These are phyloP conservation scores for Phyllopteryx taeniolatus DNA, from an alignment of 2,113 vertebrate genomes.

Conservation along the genomic window DNA sequence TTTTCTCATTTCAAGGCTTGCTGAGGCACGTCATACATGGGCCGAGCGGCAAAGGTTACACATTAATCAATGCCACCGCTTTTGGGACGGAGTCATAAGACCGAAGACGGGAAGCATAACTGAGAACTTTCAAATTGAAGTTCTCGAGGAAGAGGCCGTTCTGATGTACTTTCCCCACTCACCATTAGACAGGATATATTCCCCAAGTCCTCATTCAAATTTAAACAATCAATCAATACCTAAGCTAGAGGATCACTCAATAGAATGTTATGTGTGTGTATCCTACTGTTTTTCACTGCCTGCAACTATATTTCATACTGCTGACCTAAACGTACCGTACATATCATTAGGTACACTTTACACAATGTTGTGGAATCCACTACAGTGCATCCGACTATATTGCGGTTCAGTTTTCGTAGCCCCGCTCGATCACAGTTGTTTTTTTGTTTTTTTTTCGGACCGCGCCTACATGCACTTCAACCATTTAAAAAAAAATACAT, in stretches of 20 bases:
- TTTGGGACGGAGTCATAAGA: constrained; percentile 47
- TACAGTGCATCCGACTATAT: not conserved
- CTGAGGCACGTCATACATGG: constrained; percentile 50
- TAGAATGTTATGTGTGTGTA: not conserved
- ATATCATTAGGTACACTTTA: not conserved
- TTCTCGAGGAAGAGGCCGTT: constrained; percentile 4
- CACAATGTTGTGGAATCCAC: not conserved
- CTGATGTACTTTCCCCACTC: constrained; percentile 12
- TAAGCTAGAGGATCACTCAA: not conserved
- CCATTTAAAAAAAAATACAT: not conserved
- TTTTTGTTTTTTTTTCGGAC: not conserved
- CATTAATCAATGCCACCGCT: constrained; percentile 63
- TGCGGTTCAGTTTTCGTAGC: not conserved
- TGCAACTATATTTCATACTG: not conserved
- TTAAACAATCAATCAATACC: constrained; percentile 7
- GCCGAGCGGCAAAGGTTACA: constrained; percentile 47
- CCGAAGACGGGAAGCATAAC: constrained; percentile 27
- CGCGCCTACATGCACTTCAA: not conserved
- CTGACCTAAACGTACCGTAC: not conserved
- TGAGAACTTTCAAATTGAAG: constrained; percentile 29
- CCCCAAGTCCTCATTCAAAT: not conserved
- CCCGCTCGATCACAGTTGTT: no score
- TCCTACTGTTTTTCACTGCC: not conserved
- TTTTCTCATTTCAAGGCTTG: constrained; percentile 55
- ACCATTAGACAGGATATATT: constrained; percentile 8